These are phyloP conservation scores for Montipora foliosa DNA, from an alignment of 64 coral and sea anemone genomes.

Conservation along the genomic window DNA sequence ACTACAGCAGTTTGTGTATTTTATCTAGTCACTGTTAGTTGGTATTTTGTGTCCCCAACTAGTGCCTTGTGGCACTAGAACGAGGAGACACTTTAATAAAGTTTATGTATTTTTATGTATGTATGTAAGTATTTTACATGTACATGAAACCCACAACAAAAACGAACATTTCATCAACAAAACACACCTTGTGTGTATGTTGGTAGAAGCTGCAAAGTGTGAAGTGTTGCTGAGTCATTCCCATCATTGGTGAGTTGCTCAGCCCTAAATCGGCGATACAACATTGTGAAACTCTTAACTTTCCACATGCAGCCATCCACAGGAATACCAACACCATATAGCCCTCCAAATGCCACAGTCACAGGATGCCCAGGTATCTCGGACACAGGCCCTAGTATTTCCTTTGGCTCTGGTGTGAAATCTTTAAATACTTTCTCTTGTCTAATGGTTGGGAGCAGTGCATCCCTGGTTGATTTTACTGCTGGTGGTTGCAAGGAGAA, in stretches of 20 bases:
- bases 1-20: too few relatives aligned
- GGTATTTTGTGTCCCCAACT: too few relatives aligned
- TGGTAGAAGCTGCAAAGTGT: constrained; percentile 85
- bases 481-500: not conserved
- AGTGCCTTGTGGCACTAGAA: too few relatives aligned
- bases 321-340: constrained; percentile 84
- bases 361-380: constrained; percentile 90
- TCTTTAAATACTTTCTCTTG: constrained; percentile 82
- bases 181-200: constrained; percentile 83
- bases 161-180: not conserved
- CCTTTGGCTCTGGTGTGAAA: constrained; percentile 74
- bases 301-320: constrained; percentile 46
- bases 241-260: constrained; percentile 82
- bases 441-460: constrained; percentile 71
- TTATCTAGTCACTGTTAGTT: too few relatives aligned
- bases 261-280: constrained; percentile 88
- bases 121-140: too few relatives aligned
- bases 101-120: too few relatives aligned
- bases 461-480: constrained; percentile 11
- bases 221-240: constrained; percentile 68
- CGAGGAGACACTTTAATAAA: too few relatives aligned
- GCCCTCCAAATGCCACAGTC: constrained; percentile 72
- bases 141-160: not conserved
- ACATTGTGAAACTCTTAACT: constrained; percentile 78
- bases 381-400: constrained; percentile 71